Base-by-base conservation (phyloP, 2,888 invertebrate genomes). In the Graphium colonna region DNA sequence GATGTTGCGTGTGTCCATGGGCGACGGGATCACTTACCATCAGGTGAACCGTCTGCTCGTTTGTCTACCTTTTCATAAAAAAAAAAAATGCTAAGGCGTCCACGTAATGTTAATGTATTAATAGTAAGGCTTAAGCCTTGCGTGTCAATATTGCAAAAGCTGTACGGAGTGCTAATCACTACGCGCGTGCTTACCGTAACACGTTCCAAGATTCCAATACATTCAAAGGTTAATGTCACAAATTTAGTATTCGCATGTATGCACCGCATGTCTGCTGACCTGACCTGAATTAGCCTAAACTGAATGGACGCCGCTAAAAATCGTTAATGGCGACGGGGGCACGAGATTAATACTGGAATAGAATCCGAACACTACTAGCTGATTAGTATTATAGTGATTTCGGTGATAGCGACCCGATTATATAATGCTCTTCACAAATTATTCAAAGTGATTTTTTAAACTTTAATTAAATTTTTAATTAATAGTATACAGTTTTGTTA, bases 211-310 rank as follows among this genome's bases (percentile, higher is more conserved):
- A 52, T 42, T 52, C 42, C 42, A 38, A 52, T 42, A 4, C 42
- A 18, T 47, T 47, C 47, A 47, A 38, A 52, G 52, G 52, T 52
- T 47, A 52, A 52, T 52, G 52, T 52, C 47, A 52, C 52, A 38
- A 52, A 52, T 44, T 44, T 39, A 47, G 28, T 38, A 13, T 16
- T 47, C 10, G 16, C 51, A 45, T 31, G 51, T 45, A 39, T 15
- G 44, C 28, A 31, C n/a, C 8, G 26, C 33, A 43, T 17, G 45
- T 45, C 45, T 51, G 40, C 38, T 26, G 47, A 47, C 47, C 41
- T 48, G 40, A 40, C 48, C 51, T 51, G 44, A 45, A 40, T 40
- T 40, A 45, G 17, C 31, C 7, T 45, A 9, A 39, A 17, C 39
- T 51, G 39, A 45, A 51, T 51, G 51, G 45, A 43, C 15, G 16